These are phyloP conservation scores for Pangasius sanitwongsei DNA, from an alignment of 2,797 vertebrate genomes.

Conservation along the genomic window DNA sequence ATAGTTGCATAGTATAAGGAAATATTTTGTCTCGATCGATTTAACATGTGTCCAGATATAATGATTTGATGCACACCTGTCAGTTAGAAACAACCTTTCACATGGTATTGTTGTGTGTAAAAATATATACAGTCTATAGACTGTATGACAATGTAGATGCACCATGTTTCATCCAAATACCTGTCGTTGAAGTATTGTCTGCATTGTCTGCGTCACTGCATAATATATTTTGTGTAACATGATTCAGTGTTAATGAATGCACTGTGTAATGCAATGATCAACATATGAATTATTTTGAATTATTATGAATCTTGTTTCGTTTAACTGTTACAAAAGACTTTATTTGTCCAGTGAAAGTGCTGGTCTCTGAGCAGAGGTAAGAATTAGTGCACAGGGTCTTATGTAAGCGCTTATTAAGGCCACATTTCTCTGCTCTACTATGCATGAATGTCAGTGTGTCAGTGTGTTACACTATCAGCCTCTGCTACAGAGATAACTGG, in stretches of 20 bases:
- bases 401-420: slow-evolving; percentile 17
- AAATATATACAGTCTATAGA: not conserved
- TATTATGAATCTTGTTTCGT: not conserved
- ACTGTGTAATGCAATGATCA: not conserved
- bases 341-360: not conserved
- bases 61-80: not conserved
- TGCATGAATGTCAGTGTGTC: slow-evolving; percentile 50
- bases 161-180: not conserved
- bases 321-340: not conserved
- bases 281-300: not conserved
- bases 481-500: slow-evolving; percentile 23
- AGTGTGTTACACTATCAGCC: slow-evolving; percentile 47
- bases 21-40: not conserved
- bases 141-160: not conserved
- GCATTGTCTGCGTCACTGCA: not conserved
- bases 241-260: not conserved
- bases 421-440: slow-evolving; percentile 29
- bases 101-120: not conserved
- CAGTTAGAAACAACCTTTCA: not conserved
- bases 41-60: not conserved
- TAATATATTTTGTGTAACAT: not conserved
- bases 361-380: not conserved
- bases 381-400: not conserved
- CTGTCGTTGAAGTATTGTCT: not conserved
- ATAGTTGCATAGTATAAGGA: not conserved